Evolutionary conservation across 2,888 invertebrate species (phyloP), one percentile per base, ranked within the genome.

Genomic region (Sericinus montela): DNA sequence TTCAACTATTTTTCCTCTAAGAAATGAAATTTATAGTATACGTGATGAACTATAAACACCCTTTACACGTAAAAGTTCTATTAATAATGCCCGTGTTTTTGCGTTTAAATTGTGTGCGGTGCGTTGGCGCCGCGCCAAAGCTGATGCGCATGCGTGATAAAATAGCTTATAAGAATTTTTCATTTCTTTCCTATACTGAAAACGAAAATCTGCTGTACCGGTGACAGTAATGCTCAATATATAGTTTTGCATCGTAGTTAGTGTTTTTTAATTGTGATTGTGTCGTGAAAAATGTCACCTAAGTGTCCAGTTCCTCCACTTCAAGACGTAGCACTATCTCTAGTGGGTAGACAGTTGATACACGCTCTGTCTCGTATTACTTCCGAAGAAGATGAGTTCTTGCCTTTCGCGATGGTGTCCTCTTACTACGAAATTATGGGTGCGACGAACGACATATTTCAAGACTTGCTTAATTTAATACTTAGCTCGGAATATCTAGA

Each of bases 401-500:
- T 92, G 28, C 84, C 91, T 9, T 92, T 92, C 74, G 90, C 90
- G 5, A 90, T 92, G 71, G 81, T 92, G 23, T 90, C 91, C 32
- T 90, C 91, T 10, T 92, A 92, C 72, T 84, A 92, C 61, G 89
- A 91, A 48, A 83, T 80, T 50, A 84, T 90, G 67, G 92, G 92
- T 9, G 92, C 92, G 2, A 93, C 93, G 5, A 91, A 90, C 56
- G 92, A 93, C 67, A 92, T 93, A 56, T 91, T 93, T 58, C 92
- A 93, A 77, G 93, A 93, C 74, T 82, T 94, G 58, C 68, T 93
- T 54, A 90, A 91, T 55, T 82, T 92, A 55, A 92, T 94, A 58
- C 82, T 94, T 41, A 90, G 84, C 63, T 91, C 92, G 5, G 92
- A 92, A 60, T 92, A 92, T 68, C 74, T 93, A 53, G 93, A 93